phyloP scores from a whole-genome alignment of 2,888 invertebrate species.

The Acrobasis consociella region DNA sequence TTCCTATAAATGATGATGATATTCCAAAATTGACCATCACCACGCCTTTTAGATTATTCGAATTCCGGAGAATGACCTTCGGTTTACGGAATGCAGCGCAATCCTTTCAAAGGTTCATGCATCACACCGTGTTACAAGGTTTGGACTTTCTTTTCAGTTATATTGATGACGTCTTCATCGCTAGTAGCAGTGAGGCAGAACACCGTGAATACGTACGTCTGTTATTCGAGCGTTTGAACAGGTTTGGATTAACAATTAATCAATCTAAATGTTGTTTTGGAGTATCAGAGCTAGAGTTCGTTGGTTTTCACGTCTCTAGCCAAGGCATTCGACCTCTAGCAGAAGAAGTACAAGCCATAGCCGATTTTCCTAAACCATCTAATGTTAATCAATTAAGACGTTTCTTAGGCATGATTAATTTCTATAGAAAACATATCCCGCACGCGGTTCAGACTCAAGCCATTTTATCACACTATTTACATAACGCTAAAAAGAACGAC shows the following conservation, averaged over 20 bases:
- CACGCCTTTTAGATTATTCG: conserved; percentile 40
- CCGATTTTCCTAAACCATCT: conserved; percentile 29
- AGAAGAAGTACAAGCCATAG: conserved; percentile 22
- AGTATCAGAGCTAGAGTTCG: conserved; percentile 17
- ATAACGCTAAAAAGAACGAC: conserved; percentile 13
- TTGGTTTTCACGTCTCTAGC: conserved; percentile 16
- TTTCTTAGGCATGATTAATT: conserved; percentile 34
- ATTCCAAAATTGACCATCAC: conserved; percentile 28
- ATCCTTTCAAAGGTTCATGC: conserved; percentile 43
- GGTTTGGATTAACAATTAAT: conserved; percentile 20
- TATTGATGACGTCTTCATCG: conserved; percentile 18
- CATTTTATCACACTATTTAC: conserved; percentile 10
- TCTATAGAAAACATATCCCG: conserved; percentile 31
- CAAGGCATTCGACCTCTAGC: conserved; percentile 14
- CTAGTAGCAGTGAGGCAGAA: background rate
- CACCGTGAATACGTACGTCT: conserved; percentile 8
- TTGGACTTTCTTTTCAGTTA: conserved; percentile 20
- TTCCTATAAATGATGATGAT: conserved; percentile 25
- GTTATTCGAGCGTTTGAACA: conserved; percentile 20
- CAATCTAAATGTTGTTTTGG: conserved; percentile 21
- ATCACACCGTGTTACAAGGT: conserved; percentile 28
- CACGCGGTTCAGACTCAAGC: conserved; percentile 8
- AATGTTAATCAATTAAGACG: conserved; percentile 29
- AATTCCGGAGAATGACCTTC: conserved; percentile 47
- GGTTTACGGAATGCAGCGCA: conserved; percentile 46